Conservation (phyloP, 1,140 invertebrate species). For the Nasonia giraulti region DNA sequence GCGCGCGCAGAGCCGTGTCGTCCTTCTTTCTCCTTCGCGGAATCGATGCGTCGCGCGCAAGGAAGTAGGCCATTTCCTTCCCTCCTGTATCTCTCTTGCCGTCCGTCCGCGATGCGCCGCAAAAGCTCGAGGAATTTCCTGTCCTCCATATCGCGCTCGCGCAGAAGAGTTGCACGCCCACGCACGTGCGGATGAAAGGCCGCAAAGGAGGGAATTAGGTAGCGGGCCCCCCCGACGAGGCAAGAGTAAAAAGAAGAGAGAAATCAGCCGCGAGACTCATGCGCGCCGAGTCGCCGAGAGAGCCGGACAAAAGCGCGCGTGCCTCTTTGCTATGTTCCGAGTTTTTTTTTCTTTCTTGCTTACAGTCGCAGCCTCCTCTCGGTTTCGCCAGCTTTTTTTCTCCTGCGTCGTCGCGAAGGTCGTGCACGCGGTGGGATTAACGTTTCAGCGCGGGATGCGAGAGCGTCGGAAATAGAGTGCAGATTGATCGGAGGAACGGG, state of each 20-base stretch:
- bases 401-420: neutral
- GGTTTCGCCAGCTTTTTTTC: too few relatives aligned
- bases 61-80: conserved; percentile 58
- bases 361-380: too few relatives aligned
- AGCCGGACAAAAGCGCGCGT: neutral
- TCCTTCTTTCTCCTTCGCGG: conserved; percentile 46
- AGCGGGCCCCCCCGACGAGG: neutral
- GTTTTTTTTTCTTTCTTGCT: neutral
- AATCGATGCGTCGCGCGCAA: conserved; percentile 54
- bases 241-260: neutral
- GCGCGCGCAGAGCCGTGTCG: too few relatives aligned
- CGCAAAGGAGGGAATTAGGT: neutral
- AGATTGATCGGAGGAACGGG: too few relatives aligned
- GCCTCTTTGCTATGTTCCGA: neutral
- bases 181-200: conserved; percentile 42
- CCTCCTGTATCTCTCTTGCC: conserved; percentile 11
- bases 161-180: conserved; percentile 31
- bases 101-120: neutral
- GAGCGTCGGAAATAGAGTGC: too few relatives aligned
- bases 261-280: conserved; percentile 25
- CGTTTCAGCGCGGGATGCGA: neutral
- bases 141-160: neutral
- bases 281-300: neutral
- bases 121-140: neutral
- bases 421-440: neutral